Conservation (phyloP, 1,140 invertebrate species). For the Neodiprion lecontei region DNA sequence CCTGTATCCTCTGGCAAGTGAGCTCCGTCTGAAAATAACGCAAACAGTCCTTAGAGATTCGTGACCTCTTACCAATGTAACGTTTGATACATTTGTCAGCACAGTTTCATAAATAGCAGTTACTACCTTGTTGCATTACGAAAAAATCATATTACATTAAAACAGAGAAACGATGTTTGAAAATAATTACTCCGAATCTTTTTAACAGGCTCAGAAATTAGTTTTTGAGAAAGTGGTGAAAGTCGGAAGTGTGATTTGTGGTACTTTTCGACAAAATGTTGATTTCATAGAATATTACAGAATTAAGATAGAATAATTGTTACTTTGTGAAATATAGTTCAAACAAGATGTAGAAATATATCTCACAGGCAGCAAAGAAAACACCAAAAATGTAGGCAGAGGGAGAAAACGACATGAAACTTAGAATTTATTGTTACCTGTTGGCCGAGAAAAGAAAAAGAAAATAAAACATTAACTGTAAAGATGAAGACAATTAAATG, state of each 20-base stretch:
- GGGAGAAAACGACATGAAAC: background rate
- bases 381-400: constrained; percentile 57
- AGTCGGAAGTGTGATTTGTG: too few species aligned
- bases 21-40: constrained; percentile 84
- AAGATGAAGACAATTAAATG: background rate
- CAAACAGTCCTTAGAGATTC: background rate
- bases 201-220: too few species aligned
- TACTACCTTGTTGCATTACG: constrained; percentile 35
- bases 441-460: background rate
- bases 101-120: constrained; percentile 35
- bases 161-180: background rate
- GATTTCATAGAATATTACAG: too few species aligned
- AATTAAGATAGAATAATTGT: too few species aligned
- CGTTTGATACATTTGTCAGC: constrained; percentile 48
- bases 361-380: constrained; percentile 52
- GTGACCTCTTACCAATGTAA: constrained; percentile 28
- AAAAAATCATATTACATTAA: constrained; percentile 9
- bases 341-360: too few species aligned
- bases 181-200: too few species aligned
- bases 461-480: background rate
- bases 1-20: constrained; percentile 89
- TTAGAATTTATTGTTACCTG: background rate
- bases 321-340: too few species aligned
- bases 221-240: too few species aligned
- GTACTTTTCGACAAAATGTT: too few species aligned